Conservation (phyloP, 2,113 vertebrate species). For the Sylvia atricapilla region DNA sequence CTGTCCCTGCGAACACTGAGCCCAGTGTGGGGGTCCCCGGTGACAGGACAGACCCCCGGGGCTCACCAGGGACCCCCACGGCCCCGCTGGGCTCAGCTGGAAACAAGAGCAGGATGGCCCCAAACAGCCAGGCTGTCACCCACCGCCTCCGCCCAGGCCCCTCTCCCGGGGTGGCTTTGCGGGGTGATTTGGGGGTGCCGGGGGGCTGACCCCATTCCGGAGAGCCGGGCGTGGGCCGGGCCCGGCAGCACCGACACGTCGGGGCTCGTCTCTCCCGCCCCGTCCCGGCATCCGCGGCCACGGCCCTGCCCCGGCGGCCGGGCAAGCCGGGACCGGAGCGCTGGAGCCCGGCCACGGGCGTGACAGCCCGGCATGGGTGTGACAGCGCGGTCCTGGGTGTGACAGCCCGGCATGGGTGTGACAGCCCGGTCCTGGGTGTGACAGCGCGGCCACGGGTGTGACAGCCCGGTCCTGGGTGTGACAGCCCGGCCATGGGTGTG, state of each 20-base stretch:
- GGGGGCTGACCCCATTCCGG: background rate
- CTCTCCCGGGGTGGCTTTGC: rapidly evolving
- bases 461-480: background rate
- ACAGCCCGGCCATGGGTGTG: background rate
- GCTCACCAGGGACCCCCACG: rapidly evolving
- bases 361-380: background rate
- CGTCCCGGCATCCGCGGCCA: background rate
- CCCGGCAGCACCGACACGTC: background rate
- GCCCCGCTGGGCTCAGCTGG: rapidly evolving
- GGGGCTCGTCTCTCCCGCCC: background rate
- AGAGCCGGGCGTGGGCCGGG: background rate
- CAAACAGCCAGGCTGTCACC: background rate
- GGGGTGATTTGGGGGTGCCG: rapidly evolving
- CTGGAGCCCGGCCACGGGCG: background rate
- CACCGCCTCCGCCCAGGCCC: rapidly evolving
- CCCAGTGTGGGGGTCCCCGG: rapidly evolving
- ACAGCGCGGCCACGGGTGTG: background rate
- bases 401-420: background rate
- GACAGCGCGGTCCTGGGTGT: too few relatives aligned
- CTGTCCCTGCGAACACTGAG: background rate
- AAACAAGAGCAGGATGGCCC: background rate
- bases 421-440: background rate
- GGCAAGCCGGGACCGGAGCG: background rate
- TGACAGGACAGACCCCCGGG: background rate
- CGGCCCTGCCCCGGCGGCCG: background rate